Conservation (phyloP, 2,888 invertebrate species). For the Agrochola circellaris region DNA sequence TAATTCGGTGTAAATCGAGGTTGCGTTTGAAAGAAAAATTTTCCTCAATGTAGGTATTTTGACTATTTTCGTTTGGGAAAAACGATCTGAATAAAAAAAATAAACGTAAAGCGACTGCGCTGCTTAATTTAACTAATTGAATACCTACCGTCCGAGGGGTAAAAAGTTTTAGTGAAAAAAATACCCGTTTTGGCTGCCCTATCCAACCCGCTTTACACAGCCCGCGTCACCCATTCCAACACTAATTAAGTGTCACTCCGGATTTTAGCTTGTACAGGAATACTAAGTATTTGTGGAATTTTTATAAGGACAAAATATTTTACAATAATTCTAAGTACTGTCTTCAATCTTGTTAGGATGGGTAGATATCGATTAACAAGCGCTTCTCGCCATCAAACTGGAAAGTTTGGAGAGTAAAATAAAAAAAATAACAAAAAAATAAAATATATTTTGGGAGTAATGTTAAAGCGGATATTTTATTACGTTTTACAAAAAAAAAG, state of each 20-base stretch:
- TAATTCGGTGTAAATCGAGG: conserved; percentile 27
- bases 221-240: conserved; percentile 27
- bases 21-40: conserved; percentile 19
- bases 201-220: conserved; percentile 30
- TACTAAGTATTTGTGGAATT: conserved; percentile 47
- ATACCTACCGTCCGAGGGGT: conserved; percentile 57
- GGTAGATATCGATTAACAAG: no score
- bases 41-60: conserved; percentile 13
- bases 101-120: conserved; percentile 49
- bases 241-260: conserved; percentile 69
- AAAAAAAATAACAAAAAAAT: no score
- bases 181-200: conserved; percentile 50
- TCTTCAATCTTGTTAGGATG: neutral
- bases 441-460: conserved; percentile 22
- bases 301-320: conserved; percentile 52
- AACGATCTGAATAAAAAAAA: conserved; percentile 39
- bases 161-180: conserved; percentile 65
- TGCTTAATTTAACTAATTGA: conserved; percentile 71
- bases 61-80: conserved; percentile 33
- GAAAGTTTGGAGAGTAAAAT: no score
- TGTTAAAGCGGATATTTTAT: conserved; percentile 11
- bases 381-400: no score
- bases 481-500: conserved; percentile 1
- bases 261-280: conserved; percentile 54
- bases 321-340: conserved; percentile 31